A percentile compares a stretch with the other conserved stretches of the same genome.
Conservation (phyloP, 2,113 vertebrate genomes). For the Chaetodon trifascialis region DNA sequence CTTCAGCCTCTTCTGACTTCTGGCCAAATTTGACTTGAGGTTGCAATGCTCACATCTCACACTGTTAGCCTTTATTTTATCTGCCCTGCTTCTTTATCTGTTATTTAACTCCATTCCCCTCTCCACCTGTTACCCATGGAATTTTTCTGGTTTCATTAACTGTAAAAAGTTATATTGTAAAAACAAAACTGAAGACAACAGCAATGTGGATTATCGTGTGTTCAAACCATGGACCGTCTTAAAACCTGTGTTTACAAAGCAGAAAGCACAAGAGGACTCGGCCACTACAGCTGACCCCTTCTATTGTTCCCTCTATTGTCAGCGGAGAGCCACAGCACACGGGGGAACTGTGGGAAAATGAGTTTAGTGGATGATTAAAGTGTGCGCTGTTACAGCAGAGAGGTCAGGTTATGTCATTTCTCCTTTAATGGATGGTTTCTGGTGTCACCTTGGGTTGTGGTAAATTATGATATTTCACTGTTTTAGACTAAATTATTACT, state of each 20-base stretch:
- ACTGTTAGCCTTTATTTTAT: too few relatives aligned
- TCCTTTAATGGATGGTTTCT: not conserved
- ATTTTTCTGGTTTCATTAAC: not conserved
- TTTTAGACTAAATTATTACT: not conserved
- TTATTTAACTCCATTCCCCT: too few relatives aligned
- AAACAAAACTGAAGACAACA: slow-evolving; percentile 13
- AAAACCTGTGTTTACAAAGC: slow-evolving; percentile 61
- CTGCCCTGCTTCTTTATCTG: too few relatives aligned
- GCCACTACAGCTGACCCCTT: slow-evolving; percentile 28
- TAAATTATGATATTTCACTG: not conserved
- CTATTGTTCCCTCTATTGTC: slow-evolving; percentile 23
- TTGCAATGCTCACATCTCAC: too few relatives aligned
- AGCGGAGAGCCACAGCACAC: not conserved
- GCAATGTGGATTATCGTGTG: slow-evolving; percentile 33
- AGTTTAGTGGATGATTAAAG: slow-evolving; percentile 11
- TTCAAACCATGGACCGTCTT: slow-evolving; percentile 34
- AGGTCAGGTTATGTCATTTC: slow-evolving; percentile 21
- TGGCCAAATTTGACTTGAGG: too few relatives aligned
- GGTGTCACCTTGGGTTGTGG: too few relatives aligned
- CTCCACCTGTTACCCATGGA: not conserved
- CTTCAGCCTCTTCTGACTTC: not conserved
- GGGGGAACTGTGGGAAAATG: slow-evolving; percentile 45
- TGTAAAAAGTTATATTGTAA: slow-evolving; percentile 25
- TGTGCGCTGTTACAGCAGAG: not conserved
- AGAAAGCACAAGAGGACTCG: slow-evolving; percentile 30